These are phyloP conservation scores for Eulemur rufifrons DNA, from an alignment of 2,113 vertebrate genomes.

Conservation along the genomic window DNA sequence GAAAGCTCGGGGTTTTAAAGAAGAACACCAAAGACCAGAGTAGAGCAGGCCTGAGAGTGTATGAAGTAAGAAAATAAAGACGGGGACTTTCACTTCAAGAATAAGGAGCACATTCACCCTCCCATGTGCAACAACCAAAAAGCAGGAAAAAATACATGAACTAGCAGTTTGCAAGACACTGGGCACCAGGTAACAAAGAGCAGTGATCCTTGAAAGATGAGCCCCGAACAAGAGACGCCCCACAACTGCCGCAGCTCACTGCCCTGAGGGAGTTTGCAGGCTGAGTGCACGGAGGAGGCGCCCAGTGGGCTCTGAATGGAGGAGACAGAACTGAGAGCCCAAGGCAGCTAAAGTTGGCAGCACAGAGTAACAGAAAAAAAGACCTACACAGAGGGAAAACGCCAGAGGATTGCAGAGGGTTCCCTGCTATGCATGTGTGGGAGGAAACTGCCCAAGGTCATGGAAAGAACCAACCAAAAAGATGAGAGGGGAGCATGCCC, in stretches of 20 bases:
- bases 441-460: not conserved
- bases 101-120: not conserved
- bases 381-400: not conserved
- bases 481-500: not conserved
- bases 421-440: not conserved
- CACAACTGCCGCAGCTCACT: not conserved
- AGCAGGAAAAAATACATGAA: not conserved
- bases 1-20: not conserved
- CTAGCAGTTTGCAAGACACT: not conserved
- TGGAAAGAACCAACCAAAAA: not conserved
- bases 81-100: not conserved
- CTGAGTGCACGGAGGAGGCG: not conserved
- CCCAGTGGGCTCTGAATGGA: not conserved
- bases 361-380: not conserved
- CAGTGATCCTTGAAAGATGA: not conserved
- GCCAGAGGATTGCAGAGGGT: not conserved
- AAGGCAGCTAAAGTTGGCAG: not conserved
- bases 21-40: not conserved
- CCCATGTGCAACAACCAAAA: not conserved
- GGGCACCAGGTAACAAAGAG: not conserved
- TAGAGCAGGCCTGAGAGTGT: not conserved
- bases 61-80: not conserved
- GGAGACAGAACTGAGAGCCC: not conserved
- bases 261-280: not conserved
- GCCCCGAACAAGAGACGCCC: not conserved